These are phyloP conservation scores for Malacosoma neustria DNA, from an alignment of 2,888 invertebrate species.

Conservation along the genomic window DNA sequence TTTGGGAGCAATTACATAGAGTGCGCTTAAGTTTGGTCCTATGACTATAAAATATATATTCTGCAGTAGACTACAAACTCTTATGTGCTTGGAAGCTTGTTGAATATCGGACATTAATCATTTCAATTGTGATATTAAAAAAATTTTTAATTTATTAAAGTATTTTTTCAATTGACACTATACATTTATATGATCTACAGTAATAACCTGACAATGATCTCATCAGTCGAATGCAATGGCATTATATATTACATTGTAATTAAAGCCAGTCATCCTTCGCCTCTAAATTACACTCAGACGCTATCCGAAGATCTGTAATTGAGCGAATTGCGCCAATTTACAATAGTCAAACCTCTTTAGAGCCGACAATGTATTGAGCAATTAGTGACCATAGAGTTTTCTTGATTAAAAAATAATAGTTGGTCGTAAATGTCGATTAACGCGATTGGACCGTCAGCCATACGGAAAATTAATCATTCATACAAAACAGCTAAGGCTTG, in stretches of 20 bases:
- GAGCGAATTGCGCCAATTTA: constrained; percentile 53
- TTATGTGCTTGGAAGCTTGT: too few species aligned
- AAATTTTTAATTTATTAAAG: too few species aligned
- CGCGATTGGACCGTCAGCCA: constrained; percentile 7
- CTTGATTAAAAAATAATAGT: constrained; percentile 38
- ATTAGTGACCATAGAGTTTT: constrained; percentile 35
- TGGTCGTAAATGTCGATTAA: constrained; percentile 22
- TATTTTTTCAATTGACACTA: too few species aligned
- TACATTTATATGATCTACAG: too few species aligned
- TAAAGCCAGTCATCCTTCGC: constrained; percentile 37
- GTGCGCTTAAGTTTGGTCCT: too few species aligned
- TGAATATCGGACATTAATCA: too few species aligned
- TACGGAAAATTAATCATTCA: neutral
- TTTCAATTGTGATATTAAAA: too few species aligned
- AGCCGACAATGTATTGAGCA: constrained; percentile 47
- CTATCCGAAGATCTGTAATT: constrained; percentile 59
- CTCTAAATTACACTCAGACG: constrained; percentile 37
- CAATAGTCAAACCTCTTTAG: constrained; percentile 24
- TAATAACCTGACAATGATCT: constrained; percentile 46
- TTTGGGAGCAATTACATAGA: too few species aligned
- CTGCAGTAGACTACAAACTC: too few species aligned
- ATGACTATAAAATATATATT: too few species aligned
- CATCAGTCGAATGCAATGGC: constrained; percentile 32
- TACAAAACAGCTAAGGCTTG: neutral
- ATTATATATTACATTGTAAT: constrained; percentile 42